Percentiles rank a stretch among this genome's conserved stretches.
Conservation (phyloP, 1,140 invertebrate species). For the Nephila pilipes region DNA sequence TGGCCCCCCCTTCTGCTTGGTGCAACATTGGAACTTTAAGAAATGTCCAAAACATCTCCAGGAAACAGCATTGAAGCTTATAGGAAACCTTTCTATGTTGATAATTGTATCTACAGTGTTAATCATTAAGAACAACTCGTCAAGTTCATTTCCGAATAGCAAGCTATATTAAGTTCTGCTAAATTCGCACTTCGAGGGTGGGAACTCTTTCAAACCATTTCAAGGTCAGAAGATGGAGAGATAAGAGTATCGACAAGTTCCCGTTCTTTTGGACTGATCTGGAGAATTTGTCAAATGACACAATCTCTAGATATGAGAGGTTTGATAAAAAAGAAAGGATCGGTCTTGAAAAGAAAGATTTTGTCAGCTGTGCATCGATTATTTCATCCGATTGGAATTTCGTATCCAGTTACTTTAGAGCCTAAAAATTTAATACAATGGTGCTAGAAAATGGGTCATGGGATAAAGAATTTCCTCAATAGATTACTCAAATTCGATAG, state of each 20-base stretch:
- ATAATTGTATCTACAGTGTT: slow-evolving; percentile 46
- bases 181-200: background rate
- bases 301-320: background rate
- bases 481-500: too few species aligned
- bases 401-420: too few species aligned
- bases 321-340: background rate
- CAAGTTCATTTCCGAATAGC: background rate
- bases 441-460: too few species aligned
- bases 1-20: background rate
- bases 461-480: too few species aligned
- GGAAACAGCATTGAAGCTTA: slow-evolving; percentile 12
- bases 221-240: too few species aligned
- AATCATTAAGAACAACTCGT: background rate
- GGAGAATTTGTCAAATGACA: background rate
- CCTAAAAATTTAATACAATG: too few species aligned
- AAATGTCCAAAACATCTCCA: slow-evolving; percentile 14
- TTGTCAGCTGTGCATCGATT: too few species aligned
- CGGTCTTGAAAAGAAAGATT: too few species aligned
- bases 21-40: slow-evolving; percentile 11
- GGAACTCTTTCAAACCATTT: background rate
- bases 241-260: background rate
- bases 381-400: too few species aligned
- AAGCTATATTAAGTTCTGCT: too few species aligned
- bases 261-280: background rate
- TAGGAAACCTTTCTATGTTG: slow-evolving; percentile 16